Percentiles rank a stretch among this genome's conserved stretches.
phyloP scores from a whole-genome alignment of 2,888 invertebrate species.

The Auanema sp. region DNA sequence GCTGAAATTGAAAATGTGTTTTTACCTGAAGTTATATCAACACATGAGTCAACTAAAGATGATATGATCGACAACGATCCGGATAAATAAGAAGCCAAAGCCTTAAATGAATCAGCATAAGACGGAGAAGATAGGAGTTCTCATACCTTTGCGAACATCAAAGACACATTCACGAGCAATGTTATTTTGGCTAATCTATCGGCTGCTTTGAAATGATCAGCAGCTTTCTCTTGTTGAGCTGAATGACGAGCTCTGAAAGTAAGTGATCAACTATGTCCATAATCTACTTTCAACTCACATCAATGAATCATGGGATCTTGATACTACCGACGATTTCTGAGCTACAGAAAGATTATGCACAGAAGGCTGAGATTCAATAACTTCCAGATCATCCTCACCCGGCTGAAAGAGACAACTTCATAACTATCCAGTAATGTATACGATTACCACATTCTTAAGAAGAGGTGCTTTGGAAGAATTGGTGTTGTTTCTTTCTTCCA shows the following conservation, averaged over 20 bases:
- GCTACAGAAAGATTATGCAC: constrained; percentile 2
- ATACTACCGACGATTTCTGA: neutral
- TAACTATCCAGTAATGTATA: neutral
- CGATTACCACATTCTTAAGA: constrained; percentile 2
- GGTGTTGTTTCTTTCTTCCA: too few relatives aligned
- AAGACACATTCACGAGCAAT: constrained; percentile 56
- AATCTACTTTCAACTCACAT: constrained; percentile 7
- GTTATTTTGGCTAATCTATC: constrained; percentile 51
- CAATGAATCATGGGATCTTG: constrained; percentile 12
- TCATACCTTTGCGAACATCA: constrained; percentile 65
- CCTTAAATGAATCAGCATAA: constrained; percentile 16
- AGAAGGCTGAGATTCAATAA: neutral
- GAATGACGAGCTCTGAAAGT: constrained; percentile 13
- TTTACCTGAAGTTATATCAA: constrained; percentile 66
- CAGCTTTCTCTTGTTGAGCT: constrained; percentile 8
- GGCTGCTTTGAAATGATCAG: constrained; percentile 23
- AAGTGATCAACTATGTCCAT: neutral
- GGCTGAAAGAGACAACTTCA: neutral
- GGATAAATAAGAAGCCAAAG: constrained; percentile 66
- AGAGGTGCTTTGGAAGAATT: constrained; percentile 4
- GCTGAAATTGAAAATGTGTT: neutral
- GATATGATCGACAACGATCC: constrained; percentile 68
- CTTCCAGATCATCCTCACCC: too few relatives aligned
- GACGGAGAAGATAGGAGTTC: constrained; percentile 57
- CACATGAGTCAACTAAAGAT: constrained; percentile 67